These are phyloP conservation scores for Dynastes tityus DNA, from an alignment of 2,888 invertebrate species.

Conservation along the genomic window DNA sequence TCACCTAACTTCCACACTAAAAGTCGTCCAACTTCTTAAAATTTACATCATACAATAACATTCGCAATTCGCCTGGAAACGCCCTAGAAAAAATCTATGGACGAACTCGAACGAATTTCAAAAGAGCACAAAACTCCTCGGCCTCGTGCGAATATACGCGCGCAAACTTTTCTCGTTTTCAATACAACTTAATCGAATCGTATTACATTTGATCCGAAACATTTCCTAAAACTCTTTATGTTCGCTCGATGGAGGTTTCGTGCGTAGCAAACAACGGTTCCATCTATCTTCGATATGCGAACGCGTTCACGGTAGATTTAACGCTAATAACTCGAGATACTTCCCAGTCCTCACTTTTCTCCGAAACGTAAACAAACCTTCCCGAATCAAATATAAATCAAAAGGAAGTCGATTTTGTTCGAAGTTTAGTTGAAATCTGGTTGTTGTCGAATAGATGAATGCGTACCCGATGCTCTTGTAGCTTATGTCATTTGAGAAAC, in stretches of 20 bases:
- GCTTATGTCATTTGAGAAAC: no score
- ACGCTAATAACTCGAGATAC: slow-evolving; percentile 33
- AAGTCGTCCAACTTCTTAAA: neutral
- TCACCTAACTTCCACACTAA: no score
- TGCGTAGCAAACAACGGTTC: slow-evolving; percentile 21
- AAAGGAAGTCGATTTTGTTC: slow-evolving; percentile 1
- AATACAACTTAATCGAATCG: slow-evolving; percentile 43
- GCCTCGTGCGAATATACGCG: neutral
- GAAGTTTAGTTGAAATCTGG: neutral
- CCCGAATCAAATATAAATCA: slow-evolving; percentile 2
- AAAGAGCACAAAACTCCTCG: neutral
- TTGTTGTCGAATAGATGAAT: neutral
- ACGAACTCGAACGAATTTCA: neutral
- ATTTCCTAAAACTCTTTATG: slow-evolving; percentile 26
- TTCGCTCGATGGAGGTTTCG: neutral
- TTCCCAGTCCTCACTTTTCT: neutral
- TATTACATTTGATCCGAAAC: slow-evolving; percentile 39
- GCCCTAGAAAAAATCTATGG: neutral
- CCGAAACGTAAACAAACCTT: slow-evolving; percentile 11
- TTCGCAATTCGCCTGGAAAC: neutral
- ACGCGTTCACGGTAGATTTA: slow-evolving; percentile 39
- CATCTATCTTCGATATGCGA: slow-evolving; percentile 43
- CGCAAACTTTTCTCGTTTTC: slow-evolving; percentile 29
- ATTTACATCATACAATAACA: slow-evolving; percentile 5
- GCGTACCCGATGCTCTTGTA: no score